Evolutionary conservation across 2,888 invertebrate genomes (phyloP).

Genomic region (Chelonus formosanus): DNA sequence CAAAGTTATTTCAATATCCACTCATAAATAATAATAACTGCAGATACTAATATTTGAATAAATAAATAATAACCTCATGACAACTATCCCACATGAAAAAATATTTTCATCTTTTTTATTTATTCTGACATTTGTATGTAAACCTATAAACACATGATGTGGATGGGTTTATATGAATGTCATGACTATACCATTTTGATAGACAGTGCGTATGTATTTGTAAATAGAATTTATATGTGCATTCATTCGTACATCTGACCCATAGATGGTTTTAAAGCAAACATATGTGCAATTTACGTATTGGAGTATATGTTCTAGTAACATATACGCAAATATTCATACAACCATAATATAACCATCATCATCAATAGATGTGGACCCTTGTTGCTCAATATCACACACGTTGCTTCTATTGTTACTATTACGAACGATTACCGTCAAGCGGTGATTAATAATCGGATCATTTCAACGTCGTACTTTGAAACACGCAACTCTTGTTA

Average conservation of each 20-base stretch:
- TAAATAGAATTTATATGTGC: background rate
- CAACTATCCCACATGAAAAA: no score
- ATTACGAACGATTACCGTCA: conserved; percentile 32
- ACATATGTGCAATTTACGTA: conserved; percentile 16
- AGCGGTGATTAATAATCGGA: conserved; percentile 34
- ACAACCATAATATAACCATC: conserved; percentile 24
- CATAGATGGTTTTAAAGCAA: no score
- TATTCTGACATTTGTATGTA: no score
- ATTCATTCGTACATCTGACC: background rate
- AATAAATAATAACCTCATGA: no score
- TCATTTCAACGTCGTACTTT: conserved; percentile 30
- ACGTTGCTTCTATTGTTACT: conserved; percentile 26
- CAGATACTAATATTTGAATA: no score
- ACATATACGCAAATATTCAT: conserved; percentile 23
- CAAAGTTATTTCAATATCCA: no score
- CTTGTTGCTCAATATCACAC: conserved; percentile 21
- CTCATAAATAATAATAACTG: no score
- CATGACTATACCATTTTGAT: no score
- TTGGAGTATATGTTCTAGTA: conserved; percentile 16
- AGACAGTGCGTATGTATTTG: no score
- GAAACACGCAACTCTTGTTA: conserved; percentile 13
- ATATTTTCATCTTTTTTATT: no score
- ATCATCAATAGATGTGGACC: conserved; percentile 30
- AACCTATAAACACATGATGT: no score
- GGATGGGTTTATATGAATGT: no score